Percentiles rank a stretch among this genome's conserved stretches.
These are phyloP conservation scores for Eretmocerus hayati DNA, from an alignment of 2,888 invertebrate species.

Conservation along the genomic window DNA sequence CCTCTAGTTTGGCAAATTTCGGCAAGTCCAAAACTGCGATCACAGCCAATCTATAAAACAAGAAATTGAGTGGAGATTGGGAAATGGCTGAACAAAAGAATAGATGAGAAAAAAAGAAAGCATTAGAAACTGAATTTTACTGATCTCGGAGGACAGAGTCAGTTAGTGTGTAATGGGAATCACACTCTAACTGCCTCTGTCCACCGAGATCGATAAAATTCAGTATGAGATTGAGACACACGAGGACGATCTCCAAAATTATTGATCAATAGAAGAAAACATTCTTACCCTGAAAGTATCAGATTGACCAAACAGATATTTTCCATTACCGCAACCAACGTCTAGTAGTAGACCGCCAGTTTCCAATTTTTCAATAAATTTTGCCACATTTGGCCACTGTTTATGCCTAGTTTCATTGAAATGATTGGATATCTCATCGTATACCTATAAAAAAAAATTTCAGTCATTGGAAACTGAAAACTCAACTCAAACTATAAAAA, in stretches of 20 bases:
- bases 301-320: conserved; percentile 61
- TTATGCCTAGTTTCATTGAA: conserved; percentile 92
- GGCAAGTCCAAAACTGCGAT: conserved; percentile 64
- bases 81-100: too few species aligned
- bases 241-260: too few species aligned
- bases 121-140: too few species aligned
- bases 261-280: conserved; percentile 12
- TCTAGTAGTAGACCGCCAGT: conserved; percentile 73
- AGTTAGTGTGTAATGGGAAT: conserved; percentile 5
- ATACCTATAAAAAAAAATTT: conserved; percentile 57
- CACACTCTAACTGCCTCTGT: too few species aligned
- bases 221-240: too few species aligned
- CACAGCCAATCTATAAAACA: conserved; percentile 67
- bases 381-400: conserved; percentile 85
- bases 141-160: conserved; percentile 10
- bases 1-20: conserved; percentile 57
- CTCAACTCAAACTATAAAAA: not conserved
- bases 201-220: too few species aligned
- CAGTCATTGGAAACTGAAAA: not conserved
- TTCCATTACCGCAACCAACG: conserved; percentile 97
- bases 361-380: conserved; percentile 66
- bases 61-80: not conserved
- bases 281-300: conserved; percentile 22
- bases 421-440: conserved; percentile 89
- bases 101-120: too few species aligned